Conservation (phyloP, 37 sponge, comb jelly and placozoan species). For the Beroe forskalii region DNA sequence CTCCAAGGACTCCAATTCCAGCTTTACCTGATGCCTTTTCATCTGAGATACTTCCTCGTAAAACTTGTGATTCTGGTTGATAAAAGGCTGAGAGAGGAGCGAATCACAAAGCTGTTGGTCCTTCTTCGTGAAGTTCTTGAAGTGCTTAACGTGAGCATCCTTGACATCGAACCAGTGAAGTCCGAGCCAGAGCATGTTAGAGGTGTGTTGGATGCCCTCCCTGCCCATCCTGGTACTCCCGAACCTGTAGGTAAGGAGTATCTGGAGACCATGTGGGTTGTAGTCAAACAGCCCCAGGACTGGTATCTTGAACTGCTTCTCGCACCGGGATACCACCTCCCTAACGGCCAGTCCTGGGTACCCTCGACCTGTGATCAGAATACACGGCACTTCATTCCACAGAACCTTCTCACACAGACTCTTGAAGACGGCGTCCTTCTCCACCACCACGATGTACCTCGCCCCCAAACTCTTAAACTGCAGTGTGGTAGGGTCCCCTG, state of each 20-base stretch:
- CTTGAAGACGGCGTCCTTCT: slow-evolving; percentile 97
- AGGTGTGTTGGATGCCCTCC: slow-evolving; percentile 29
- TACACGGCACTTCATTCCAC: slow-evolving; percentile 87
- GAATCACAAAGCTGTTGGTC: slow-evolving; percentile 1
- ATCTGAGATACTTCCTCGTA: slow-evolving; percentile 17
- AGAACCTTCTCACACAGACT: slow-evolving; percentile 85
- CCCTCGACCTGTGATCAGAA: slow-evolving; percentile 93
- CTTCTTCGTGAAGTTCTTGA: slow-evolving; percentile 1
- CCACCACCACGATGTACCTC: slow-evolving; percentile 90
- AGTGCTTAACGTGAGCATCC: slow-evolving; percentile 30
- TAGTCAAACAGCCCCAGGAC: slow-evolving; percentile 94
- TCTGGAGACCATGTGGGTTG: slow-evolving; percentile 92
- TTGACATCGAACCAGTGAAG: slow-evolving; percentile 56
- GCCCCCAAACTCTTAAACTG: slow-evolving; percentile 81
- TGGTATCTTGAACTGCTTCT: slow-evolving; percentile 72
- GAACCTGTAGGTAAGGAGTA: slow-evolving; percentile 89
- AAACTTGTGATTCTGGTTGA: background rate
- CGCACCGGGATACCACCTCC: slow-evolving; percentile 72
- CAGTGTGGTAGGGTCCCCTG: slow-evolving; percentile 75
- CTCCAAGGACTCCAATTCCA: slow-evolving; percentile 12
- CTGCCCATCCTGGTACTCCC: slow-evolving; percentile 86
- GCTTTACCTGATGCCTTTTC: slow-evolving; percentile 9
- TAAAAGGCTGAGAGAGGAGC: slow-evolving; percentile 32
- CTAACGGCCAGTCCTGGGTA: slow-evolving; percentile 91
- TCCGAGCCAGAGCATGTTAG: slow-evolving; percentile 47